Evolutionary conservation across 1,140 invertebrate species (phyloP), one percentile per base, ranked within the genome.

Genomic region (Kradibia gibbosae): DNA sequence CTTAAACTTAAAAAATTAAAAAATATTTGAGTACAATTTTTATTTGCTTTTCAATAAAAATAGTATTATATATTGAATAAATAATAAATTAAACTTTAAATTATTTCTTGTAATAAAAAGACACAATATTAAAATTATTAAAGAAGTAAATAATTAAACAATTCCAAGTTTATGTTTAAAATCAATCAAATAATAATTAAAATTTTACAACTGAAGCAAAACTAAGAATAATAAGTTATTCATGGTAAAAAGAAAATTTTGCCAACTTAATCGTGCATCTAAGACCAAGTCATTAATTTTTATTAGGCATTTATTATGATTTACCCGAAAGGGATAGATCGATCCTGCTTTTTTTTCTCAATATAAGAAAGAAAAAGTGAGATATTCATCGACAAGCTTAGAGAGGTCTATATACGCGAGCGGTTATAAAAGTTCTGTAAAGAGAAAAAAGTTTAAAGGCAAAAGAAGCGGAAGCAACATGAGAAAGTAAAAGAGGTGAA

Each of bases 261-360:
- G 39, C 34, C 45, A 31, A 60, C 73, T 75, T 75, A 76, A 62
- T 76, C 55, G 57, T 25, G 57, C 55, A 75, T 60, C 60, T 31
- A 39, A 48, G 11, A 22, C 50, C 3, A 42, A 74, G 74, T 55
- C 80, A 77, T 81, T 81, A 81, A 81, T 81, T 81, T 71, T 81
- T 81, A 77, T 81, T 76, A 50, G 34, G 13, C 67, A 28, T 77
- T 74, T 77, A 75, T 81, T 81, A 81, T 77, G 73, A 77, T 77
- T 77, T 81, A 71, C 8, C 57, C 11, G 36, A 42, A 36, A 28
- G 55, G 36, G 53, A 65, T 28, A 57, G 60, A 57, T 72, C 76
- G 60, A 77, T 77, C 25, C 34, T 7, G 13, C 74, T 45, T n/a
- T n/a, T 28, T 13, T 53, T 73, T 73, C 3, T 11, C 55, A 22